These are phyloP conservation scores for Sardina pilchardus DNA, from an alignment of 2,113 vertebrate genomes.

Conservation along the genomic window DNA sequence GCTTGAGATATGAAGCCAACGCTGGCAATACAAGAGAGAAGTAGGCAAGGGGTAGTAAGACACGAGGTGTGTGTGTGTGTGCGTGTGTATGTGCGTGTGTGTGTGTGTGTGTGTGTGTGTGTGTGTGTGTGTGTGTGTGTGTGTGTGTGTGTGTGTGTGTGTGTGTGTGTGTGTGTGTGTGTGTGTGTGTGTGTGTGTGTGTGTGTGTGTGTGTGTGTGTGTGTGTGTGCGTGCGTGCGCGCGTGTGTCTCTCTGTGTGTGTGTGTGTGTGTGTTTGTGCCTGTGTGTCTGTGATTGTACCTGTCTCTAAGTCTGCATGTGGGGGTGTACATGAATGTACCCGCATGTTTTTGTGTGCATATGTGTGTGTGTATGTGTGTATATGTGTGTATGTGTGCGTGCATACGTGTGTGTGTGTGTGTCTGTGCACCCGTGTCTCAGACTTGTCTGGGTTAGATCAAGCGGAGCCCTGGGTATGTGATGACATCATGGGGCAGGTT, in stretches of 20 bases:
- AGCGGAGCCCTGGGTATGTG: slow-evolving; percentile 41
- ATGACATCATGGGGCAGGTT: slow-evolving; percentile 52
- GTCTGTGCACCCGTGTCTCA: background rate
- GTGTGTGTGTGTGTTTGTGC: background rate
- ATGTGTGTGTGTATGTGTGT: background rate
- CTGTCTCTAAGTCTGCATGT: background rate
- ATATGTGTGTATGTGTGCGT: slow-evolving; percentile 7
- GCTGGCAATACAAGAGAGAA: background rate
- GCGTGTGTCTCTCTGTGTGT: slow-evolving; percentile 21
- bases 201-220: background rate
- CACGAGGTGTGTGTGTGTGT: background rate
- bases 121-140: background rate
- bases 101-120: background rate
- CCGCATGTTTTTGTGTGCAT: background rate
- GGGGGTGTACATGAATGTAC: background rate
- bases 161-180: background rate
- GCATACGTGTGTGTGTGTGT: background rate
- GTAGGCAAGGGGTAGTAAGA: background rate
- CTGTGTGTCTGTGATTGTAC: too few relatives aligned
- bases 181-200: background rate
- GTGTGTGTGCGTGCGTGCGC: background rate
- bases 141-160: slow-evolving; percentile 1
- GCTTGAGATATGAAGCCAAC: background rate
- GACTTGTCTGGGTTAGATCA: slow-evolving; percentile 46
- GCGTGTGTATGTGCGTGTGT: slow-evolving; percentile 17